Conservation (phyloP, 35 echinoderm and acorn worm species). For the Eucidaris tribuloides region DNA sequence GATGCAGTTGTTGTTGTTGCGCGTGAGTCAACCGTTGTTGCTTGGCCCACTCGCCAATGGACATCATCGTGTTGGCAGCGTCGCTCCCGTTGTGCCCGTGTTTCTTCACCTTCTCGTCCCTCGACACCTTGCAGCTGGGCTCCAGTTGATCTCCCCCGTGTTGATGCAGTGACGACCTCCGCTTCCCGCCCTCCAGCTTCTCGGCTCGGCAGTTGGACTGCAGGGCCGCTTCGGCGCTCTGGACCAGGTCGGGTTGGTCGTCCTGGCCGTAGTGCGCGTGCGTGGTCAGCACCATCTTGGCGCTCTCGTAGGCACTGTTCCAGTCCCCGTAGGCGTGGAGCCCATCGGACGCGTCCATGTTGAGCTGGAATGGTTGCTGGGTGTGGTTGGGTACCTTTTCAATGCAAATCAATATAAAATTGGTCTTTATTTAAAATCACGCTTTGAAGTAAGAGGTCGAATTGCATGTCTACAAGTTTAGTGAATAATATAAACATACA, state of each 20-base stretch:
- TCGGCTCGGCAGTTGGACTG: slow-evolving; percentile 79
- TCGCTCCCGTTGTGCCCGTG: slow-evolving; percentile 12
- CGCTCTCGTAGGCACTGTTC: slow-evolving; percentile 84
- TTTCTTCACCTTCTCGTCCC: slow-evolving; percentile 54
- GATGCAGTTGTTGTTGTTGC: slow-evolving; percentile 78
- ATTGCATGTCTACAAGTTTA: too few species aligned
- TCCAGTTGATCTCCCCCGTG: slow-evolving; percentile 33
- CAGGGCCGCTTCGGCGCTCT: slow-evolving; percentile 79
- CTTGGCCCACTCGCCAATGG: slow-evolving; percentile 43
- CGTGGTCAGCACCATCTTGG: slow-evolving; percentile 79
- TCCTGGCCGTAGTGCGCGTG: slow-evolving; percentile 56
- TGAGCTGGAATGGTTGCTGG: slow-evolving; percentile 68
- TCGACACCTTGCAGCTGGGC: slow-evolving; percentile 34
- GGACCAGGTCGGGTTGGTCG: slow-evolving; percentile 70
- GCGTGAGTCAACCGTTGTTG: slow-evolving; percentile 54
- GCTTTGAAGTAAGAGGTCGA: too few species aligned
- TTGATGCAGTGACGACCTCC: slow-evolving; percentile 20
- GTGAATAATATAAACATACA: too few species aligned
- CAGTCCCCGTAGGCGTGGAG: slow-evolving; percentile 53
- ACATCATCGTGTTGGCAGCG: not conserved
- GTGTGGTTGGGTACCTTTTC: slow-evolving; percentile 31
- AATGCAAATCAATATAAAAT: too few species aligned
- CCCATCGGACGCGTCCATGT: slow-evolving; percentile 30
- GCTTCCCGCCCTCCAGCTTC: not conserved
- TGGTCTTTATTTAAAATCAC: too few species aligned